These are phyloP conservation scores for Notothenia rossii DNA, from an alignment of 2,113 vertebrate species.

Conservation along the genomic window DNA sequence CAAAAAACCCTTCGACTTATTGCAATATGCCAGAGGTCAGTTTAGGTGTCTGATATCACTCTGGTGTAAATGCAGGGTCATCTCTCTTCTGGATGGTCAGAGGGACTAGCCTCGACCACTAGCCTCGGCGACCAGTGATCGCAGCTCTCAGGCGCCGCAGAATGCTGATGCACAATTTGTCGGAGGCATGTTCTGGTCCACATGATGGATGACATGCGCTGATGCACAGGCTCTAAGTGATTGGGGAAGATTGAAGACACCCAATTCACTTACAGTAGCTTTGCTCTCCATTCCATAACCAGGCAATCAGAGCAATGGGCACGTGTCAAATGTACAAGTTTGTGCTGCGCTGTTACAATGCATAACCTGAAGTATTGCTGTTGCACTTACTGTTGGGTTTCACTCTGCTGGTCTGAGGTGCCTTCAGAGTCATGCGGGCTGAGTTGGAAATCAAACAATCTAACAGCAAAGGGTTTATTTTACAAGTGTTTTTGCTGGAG, in stretches of 20 bases:
- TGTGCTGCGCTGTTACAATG: constrained; percentile 14
- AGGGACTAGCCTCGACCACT: constrained; percentile 31
- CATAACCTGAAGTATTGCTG: constrained; percentile 20
- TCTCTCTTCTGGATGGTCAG: constrained; percentile 36
- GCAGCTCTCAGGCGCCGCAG: constrained; percentile 61
- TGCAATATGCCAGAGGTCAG: constrained; percentile 37
- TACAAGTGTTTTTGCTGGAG: background rate
- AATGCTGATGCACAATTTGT: constrained; percentile 92
- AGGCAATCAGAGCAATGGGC: constrained; percentile 90
- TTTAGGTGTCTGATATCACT: constrained; percentile 52
- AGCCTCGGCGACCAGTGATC: constrained; percentile 24
- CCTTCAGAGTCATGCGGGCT: background rate
- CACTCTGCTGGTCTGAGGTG: constrained; percentile 24
- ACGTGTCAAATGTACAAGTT: constrained; percentile 74
- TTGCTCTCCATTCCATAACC: constrained; percentile 89
- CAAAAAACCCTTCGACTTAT: constrained; percentile 44
- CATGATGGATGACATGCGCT: constrained; percentile 93
- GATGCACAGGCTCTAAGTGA: constrained; percentile 93
- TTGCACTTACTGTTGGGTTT: background rate
- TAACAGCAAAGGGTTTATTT: background rate
- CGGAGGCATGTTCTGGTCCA: constrained; percentile 81
- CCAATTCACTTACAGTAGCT: constrained; percentile 91
- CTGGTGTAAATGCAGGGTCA: constrained; percentile 52
- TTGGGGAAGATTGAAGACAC: constrained; percentile 94
- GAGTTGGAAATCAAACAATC: background rate